Evolutionary conservation across 2,113 vertebrate genomes (phyloP).

Genomic region (Xerus inauris): DNA sequence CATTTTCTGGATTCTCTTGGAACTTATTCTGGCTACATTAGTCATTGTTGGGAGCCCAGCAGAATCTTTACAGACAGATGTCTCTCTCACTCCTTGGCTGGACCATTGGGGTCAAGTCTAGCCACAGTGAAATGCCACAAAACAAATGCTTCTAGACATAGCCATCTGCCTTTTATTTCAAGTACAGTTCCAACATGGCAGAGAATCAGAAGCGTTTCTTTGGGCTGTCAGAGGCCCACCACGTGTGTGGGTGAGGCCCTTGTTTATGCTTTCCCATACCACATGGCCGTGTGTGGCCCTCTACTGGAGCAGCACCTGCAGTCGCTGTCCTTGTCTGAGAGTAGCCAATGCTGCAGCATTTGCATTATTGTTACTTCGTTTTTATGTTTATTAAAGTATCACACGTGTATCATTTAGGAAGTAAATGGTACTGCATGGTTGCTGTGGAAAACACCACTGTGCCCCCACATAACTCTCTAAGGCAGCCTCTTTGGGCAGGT

Average conservation of each 20-base stretch:
- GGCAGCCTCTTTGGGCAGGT: neutral
- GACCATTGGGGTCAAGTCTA: neutral
- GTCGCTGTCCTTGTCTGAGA: neutral
- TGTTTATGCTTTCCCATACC: neutral
- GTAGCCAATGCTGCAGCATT: neutral
- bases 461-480: rapidly evolving
- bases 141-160: neutral
- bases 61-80: neutral
- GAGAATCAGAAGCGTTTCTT: neutral
- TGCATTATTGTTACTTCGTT: neutral
- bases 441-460: neutral
- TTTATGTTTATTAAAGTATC: neutral
- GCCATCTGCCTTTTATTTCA: neutral
- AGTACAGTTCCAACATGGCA: neutral
- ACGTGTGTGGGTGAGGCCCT: neutral
- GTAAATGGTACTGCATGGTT: neutral
- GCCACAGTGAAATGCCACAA: neutral
- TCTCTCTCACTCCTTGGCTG: neutral
- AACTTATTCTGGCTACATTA: neutral
- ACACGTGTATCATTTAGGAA: neutral
- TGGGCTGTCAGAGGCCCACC: neutral
- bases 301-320: neutral
- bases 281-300: neutral
- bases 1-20: neutral
- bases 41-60: neutral